Conservation (phyloP, 2,888 invertebrate genomes). For the Cerceris rybyensis region DNA sequence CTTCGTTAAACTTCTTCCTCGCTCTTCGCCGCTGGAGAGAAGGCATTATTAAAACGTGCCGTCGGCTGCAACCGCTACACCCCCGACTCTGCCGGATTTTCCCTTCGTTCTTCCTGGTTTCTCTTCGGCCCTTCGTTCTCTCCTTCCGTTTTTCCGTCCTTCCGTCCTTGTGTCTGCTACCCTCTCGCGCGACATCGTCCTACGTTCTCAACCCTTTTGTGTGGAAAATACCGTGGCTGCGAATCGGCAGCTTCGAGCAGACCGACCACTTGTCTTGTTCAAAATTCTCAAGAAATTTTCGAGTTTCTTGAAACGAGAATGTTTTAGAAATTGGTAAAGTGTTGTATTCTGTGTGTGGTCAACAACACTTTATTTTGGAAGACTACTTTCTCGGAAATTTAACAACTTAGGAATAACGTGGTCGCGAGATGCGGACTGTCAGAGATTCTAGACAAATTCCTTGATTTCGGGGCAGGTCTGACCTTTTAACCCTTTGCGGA, state of each 20-base stretch:
- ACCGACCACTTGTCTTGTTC: slow-evolving; percentile 34
- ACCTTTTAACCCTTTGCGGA: no score
- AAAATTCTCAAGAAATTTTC: no score
- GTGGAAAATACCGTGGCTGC: slow-evolving; percentile 71
- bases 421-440: no score
- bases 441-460: no score
- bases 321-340: no score
- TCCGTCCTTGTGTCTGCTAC: no score
- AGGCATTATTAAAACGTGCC: slow-evolving; percentile 79
- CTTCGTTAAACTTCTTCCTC: slow-evolving; percentile 80
- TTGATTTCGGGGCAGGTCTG: no score
- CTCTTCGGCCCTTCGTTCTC: slow-evolving; percentile 7
- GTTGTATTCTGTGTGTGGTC: no score
- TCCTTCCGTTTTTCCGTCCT: not conserved
- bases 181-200: slow-evolving; percentile 22
- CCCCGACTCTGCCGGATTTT: slow-evolving; percentile 29
- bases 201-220: slow-evolving; percentile 77
- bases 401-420: no score
- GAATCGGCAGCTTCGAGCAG: slow-evolving; percentile 65
- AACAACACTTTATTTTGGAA: no score
- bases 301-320: no score
- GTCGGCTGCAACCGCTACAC: slow-evolving; percentile 73
- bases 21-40: slow-evolving; percentile 61
- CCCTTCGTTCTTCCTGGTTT: not conserved
- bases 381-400: no score